These are phyloP conservation scores for Styela plicata DNA, from an alignment of 23 tunicate species.

Conservation along the genomic window DNA sequence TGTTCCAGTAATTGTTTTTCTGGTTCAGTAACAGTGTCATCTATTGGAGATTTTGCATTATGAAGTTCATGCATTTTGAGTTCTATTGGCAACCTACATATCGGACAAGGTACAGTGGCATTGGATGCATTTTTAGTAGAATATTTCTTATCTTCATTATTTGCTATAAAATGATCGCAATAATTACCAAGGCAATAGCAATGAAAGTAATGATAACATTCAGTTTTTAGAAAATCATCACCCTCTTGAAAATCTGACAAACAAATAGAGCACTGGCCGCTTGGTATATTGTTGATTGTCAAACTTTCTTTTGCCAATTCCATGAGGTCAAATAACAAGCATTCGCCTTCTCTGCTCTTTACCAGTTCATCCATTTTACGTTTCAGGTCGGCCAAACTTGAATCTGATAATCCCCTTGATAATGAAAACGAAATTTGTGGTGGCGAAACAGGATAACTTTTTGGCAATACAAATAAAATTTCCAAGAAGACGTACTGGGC, in stretches of 20 bases:
- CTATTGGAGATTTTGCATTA: constrained; percentile 8
- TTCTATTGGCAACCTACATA: constrained; percentile 25
- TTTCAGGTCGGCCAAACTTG: constrained; percentile 18
- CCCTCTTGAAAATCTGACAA: constrained; percentile 26
- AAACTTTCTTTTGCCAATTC: constrained; percentile 56
- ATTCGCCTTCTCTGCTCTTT: constrained; percentile 14
- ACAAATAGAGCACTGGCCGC: constrained; percentile 60
- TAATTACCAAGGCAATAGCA: constrained; percentile 46
- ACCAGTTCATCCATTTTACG: constrained; percentile 5
- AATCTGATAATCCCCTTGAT: constrained; percentile 68
- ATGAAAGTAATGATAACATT: constrained; percentile 67
- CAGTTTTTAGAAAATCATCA: constrained; percentile 55
- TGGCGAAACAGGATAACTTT: constrained; percentile 28
- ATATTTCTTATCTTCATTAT: background rate
- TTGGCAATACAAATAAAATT: constrained; percentile 22
- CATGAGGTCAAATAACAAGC: constrained; percentile 43
- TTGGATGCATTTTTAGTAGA: background rate
- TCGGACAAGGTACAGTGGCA: constrained; percentile 53
- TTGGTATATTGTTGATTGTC: constrained; percentile 56
- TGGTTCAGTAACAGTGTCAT: constrained; percentile 6
- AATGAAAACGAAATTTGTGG: constrained; percentile 19
- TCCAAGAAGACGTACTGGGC: constrained; percentile 47
- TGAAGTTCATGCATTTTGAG: constrained; percentile 21
- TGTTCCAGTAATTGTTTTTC: constrained; percentile 17
- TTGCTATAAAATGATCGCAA: constrained; percentile 8